Evolutionary conservation across 2,113 vertebrate genomes (phyloP).

Genomic region (Pluvialis apricaria): DNA sequence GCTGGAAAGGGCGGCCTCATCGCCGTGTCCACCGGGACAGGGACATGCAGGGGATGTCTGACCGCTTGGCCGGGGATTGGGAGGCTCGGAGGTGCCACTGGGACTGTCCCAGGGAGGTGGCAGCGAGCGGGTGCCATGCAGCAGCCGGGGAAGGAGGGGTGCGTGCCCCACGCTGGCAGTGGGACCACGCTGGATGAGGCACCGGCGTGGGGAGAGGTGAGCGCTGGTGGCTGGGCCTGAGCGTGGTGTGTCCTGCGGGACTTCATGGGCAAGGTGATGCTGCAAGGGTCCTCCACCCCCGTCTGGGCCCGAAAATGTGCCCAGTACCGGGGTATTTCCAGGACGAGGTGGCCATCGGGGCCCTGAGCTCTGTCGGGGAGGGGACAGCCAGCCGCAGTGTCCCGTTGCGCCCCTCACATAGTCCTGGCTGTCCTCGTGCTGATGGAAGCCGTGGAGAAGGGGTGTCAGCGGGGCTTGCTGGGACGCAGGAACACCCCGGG

Average conservation of each 20-base stretch:
- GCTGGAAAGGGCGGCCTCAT: not conserved
- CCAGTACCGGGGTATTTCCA: not conserved
- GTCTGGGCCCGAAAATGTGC: not conserved
- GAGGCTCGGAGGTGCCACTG: not conserved
- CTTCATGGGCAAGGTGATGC: not conserved
- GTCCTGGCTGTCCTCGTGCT: not conserved
- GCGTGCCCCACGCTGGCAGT: fast-evolving
- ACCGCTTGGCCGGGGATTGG: fast-evolving
- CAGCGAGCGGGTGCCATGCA: not conserved
- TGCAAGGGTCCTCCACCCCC: not conserved
- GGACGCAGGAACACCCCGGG: not conserved
- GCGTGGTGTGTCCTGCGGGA: not conserved
- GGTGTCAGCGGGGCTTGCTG: fast-evolving
- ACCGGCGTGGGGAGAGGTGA: fast-evolving
- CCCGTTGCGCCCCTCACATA: fast-evolving
- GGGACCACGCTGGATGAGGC: not conserved
- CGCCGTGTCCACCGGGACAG: fast-evolving
- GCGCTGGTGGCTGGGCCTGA: too few species aligned
- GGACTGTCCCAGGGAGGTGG: not conserved
- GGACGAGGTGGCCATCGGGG: not conserved
- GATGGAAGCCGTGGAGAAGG: not conserved
- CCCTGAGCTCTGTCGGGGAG: fast-evolving
- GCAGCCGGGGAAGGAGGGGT: not conserved
- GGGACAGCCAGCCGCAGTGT: not conserved
- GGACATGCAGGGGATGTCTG: not conserved